These are phyloP conservation scores for Cirrhinus mrigala DNA, from an alignment of 2,797 vertebrate genomes.

Conservation along the genomic window DNA sequence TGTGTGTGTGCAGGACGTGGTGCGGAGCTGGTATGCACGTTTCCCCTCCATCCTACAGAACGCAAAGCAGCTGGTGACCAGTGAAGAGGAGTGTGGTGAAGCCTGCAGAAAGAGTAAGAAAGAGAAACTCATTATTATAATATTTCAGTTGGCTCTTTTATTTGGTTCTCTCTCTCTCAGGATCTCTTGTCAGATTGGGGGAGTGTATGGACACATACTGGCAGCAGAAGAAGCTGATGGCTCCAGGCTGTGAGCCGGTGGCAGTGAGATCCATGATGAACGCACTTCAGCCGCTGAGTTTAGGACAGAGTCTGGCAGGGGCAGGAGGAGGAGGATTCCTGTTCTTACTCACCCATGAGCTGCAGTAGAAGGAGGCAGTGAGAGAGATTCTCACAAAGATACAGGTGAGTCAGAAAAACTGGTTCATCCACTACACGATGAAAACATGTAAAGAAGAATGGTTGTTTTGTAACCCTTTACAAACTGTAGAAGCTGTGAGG, in stretches of 20 bases:
- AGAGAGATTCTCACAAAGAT: no score
- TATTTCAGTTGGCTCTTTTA: not conserved
- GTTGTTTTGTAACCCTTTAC: no score
- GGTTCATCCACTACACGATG: no score
- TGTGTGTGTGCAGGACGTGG: slow-evolving; percentile 82
- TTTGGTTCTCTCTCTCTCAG: slow-evolving; percentile 66
- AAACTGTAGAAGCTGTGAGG: no score
- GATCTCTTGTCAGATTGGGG: slow-evolving; percentile 83
- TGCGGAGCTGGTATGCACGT: slow-evolving; percentile 93
- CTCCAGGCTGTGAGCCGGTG: slow-evolving; percentile 89
- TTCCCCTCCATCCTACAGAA: slow-evolving; percentile 85
- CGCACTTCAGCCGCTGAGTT: slow-evolving; percentile 79
- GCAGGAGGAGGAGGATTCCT: slow-evolving; percentile 94
- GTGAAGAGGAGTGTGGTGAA: slow-evolving; percentile 83
- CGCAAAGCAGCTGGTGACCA: slow-evolving; percentile 80
- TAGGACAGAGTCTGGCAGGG: slow-evolving; percentile 92
- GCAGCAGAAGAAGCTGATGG: slow-evolving; percentile 95
- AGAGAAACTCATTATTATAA: not conserved
- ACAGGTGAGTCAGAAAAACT: no score
- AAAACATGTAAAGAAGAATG: no score
- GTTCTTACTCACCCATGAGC: slow-evolving; percentile 85
- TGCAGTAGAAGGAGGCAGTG: slow-evolving; percentile 64
- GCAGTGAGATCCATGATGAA: slow-evolving; percentile 87
- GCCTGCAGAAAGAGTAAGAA: slow-evolving; percentile 85
- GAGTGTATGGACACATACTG: slow-evolving; percentile 86